These are phyloP conservation scores for Chironomus tentans DNA, from an alignment of 2,888 invertebrate genomes.

Conservation along the genomic window DNA sequence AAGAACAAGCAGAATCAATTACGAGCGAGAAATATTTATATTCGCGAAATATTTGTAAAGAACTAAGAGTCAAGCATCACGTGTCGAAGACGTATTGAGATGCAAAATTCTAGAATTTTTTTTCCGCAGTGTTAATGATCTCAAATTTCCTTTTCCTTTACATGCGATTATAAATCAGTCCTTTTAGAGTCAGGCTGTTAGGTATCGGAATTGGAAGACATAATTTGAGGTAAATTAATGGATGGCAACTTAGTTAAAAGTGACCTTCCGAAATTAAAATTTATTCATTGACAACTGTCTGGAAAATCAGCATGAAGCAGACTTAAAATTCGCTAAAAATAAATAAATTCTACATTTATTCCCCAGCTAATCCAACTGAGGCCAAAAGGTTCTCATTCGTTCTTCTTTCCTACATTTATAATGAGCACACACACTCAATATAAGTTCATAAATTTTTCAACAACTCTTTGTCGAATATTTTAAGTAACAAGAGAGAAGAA, in stretches of 20 bases:
- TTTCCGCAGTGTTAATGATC: neutral
- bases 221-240: neutral
- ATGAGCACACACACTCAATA: neutral
- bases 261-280: neutral
- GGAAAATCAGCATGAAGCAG: neutral
- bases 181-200: too few relatives aligned
- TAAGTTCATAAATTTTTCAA: conserved; percentile 17
- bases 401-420: neutral
- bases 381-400: neutral
- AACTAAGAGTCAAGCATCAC: too few relatives aligned
- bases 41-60: too few relatives aligned
- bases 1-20: too few relatives aligned
- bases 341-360: neutral
- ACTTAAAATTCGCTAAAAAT: neutral
- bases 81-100: too few relatives aligned
- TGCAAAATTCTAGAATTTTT: too few relatives aligned
- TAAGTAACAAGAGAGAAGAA: neutral
- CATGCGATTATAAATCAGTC: too few relatives aligned
- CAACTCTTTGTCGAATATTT: neutral
- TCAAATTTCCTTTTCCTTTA: neutral
- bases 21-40: too few relatives aligned
- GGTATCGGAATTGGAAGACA: neutral
- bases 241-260: neutral
- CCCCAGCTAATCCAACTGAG: conserved; percentile 1
- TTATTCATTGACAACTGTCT: conserved; percentile 1